A percentile compares a stretch with the other conserved stretches of the same genome.
Evolutionary conservation across 2,888 invertebrate genomes (phyloP).

Genomic region (Epiperipatus broadwayi): DNA sequence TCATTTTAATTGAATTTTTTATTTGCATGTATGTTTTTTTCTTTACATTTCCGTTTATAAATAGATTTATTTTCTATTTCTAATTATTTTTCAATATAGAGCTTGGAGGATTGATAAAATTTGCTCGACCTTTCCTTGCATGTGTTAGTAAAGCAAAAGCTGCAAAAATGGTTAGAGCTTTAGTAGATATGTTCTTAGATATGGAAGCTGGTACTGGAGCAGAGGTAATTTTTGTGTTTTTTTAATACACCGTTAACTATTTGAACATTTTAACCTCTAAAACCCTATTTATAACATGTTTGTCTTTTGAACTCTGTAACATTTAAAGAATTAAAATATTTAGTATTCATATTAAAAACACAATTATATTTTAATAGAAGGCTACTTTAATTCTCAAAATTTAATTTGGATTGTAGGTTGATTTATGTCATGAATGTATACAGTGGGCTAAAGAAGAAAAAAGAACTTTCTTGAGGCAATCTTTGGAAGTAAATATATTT

Average conservation of each 20-base stretch:
- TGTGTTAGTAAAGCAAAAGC: constrained; percentile 97
- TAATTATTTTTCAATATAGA: constrained; percentile 23
- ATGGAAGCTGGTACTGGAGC: constrained; percentile 89
- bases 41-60: no score
- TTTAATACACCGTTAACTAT: neutral
- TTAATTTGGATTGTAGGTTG: constrained; percentile 26
- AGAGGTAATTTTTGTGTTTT: constrained; percentile 39
- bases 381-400: constrained; percentile 9
- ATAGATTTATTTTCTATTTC: constrained; percentile 4
- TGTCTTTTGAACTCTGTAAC: neutral
- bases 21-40: no score
- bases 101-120: constrained; percentile 57
- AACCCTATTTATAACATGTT: no score
- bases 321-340: no score
- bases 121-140: constrained; percentile 80
- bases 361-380: constrained; percentile 4
- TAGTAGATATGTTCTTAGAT: constrained; percentile 93
- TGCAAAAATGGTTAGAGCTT: constrained; percentile 82
- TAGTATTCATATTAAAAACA: neutral
- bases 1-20: no score
- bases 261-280: no score
- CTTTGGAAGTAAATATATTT: constrained; percentile 44
- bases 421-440: constrained; percentile 64
- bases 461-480: constrained; percentile 86
- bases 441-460: constrained; percentile 98